Evolutionary conservation across 1,140 invertebrate species (phyloP).

Genomic region (Oscheius sp.): DNA sequence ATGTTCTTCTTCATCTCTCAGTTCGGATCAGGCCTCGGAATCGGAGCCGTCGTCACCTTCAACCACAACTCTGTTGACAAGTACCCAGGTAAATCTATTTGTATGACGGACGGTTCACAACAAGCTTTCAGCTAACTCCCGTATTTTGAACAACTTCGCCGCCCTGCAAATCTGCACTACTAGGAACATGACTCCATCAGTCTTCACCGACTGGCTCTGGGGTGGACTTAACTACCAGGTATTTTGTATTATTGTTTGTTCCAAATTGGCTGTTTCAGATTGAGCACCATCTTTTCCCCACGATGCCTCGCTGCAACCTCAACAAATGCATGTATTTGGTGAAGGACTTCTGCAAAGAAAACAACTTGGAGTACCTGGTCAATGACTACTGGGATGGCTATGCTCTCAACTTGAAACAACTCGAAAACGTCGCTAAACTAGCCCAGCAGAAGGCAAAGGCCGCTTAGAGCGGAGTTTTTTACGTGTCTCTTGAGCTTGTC

Average conservation of each 20-base stretch:
- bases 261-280: slow-evolving; percentile 45
- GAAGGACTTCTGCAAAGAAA: slow-evolving; percentile 51
- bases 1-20: slow-evolving; percentile 55
- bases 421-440: slow-evolving; percentile 49
- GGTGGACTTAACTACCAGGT: slow-evolving; percentile 61
- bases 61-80: slow-evolving; percentile 61
- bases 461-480: neutral
- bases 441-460: slow-evolving; percentile 7
- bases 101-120: neutral
- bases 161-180: slow-evolving; percentile 60
- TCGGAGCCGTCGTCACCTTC: slow-evolving; percentile 56
- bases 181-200: slow-evolving; percentile 58
- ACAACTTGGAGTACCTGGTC: slow-evolving; percentile 51
- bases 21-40: slow-evolving; percentile 50
- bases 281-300: slow-evolving; percentile 61
- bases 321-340: slow-evolving; percentile 46
- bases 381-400: slow-evolving; percentile 58
- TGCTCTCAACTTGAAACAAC: slow-evolving; percentile 36
- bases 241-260: neutral
- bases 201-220: slow-evolving; percentile 61
- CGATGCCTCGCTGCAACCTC: slow-evolving; percentile 58
- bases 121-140: slow-evolving; percentile 44
- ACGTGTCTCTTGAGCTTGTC: slow-evolving; percentile 3
- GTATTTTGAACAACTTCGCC: slow-evolving; percentile 60
- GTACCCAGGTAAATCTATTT: slow-evolving; percentile 46